Percentiles rank a stretch among this genome's conserved stretches.
These are phyloP conservation scores for Blera fallax DNA, from an alignment of 2,888 invertebrate species.

Conservation along the genomic window DNA sequence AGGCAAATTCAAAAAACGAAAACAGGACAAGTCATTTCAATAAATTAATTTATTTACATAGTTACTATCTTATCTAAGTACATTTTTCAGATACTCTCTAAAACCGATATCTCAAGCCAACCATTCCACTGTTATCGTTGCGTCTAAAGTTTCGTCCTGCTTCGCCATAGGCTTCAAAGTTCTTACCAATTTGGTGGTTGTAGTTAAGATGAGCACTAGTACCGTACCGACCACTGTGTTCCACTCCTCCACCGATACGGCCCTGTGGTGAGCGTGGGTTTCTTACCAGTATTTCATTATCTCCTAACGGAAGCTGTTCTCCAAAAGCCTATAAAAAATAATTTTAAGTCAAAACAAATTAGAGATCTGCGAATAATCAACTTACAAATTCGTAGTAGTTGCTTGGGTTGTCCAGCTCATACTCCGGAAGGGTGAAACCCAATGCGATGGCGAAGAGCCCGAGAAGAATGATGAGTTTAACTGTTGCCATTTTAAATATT, in stretches of 20 bases:
- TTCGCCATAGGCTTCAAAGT: conserved; percentile 28
- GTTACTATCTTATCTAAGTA: background rate
- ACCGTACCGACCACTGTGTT: background rate
- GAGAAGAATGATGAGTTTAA: conserved; percentile 6
- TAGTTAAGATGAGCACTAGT: conserved; percentile 24
- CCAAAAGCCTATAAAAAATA: background rate
- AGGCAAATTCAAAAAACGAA: no score
- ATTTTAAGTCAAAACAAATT: background rate
- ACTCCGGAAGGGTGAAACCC: conserved; percentile 16
- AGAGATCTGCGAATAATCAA: background rate
- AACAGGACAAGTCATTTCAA: background rate
- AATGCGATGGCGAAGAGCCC: conserved; percentile 10
- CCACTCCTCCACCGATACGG: background rate
- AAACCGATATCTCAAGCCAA: conserved; percentile 35
- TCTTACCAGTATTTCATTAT: background rate
- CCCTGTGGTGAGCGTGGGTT: conserved; percentile 31
- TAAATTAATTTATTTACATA: background rate
- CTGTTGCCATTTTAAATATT: background rate
- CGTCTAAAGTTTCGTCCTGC: conserved; percentile 18
- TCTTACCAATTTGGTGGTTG: conserved; percentile 23
- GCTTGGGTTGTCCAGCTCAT: background rate
- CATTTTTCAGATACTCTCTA: background rate
- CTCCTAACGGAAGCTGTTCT: background rate
- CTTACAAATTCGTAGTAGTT: background rate
- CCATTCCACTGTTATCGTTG: conserved; percentile 50